These are phyloP conservation scores for Dolichomitus sp. DNA, from an alignment of 2,888 invertebrate species.

Conservation along the genomic window DNA sequence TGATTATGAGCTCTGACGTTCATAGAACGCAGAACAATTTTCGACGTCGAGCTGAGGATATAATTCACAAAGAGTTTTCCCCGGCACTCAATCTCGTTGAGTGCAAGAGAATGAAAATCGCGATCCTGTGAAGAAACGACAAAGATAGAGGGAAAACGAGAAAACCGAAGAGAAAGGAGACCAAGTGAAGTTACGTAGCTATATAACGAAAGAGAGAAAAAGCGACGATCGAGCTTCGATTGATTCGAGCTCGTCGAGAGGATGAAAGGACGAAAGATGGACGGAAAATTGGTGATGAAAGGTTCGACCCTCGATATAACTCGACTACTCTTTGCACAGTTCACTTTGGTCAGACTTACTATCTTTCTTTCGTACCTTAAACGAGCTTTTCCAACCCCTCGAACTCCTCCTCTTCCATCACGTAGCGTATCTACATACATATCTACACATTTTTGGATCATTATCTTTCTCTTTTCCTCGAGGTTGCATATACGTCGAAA, in stretches of 20 bases:
- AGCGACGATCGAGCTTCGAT: constrained; percentile 37
- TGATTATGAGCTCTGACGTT: constrained; percentile 17
- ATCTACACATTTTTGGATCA: constrained; percentile 12
- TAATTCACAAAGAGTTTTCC: constrained; percentile 44
- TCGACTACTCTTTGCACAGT: constrained; percentile 48
- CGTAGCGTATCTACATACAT: not conserved
- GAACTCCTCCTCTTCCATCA: not conserved
- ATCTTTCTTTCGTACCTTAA: constrained; percentile 25
- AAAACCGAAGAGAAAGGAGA: constrained; percentile 10
- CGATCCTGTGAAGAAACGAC: constrained; percentile 31
- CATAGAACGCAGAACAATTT: constrained; percentile 21
- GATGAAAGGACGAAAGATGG: constrained; percentile 46
- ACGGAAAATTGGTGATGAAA: constrained; percentile 57
- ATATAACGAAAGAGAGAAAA: constrained; percentile 8
- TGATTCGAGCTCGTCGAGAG: constrained; percentile 44
- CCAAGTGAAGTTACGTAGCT: constrained; percentile 2
- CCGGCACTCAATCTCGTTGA: constrained; percentile 1
- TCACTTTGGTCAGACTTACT: constrained; percentile 48
- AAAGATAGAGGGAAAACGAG: constrained; percentile 1
- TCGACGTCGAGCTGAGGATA: constrained; percentile 29
- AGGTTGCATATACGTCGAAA: not conserved
- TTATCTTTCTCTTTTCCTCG: constrained; percentile 16
- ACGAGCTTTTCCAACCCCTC: constrained; percentile 24
- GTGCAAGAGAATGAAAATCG: constrained; percentile 9
- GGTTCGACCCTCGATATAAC: constrained; percentile 53